Evolutionary conservation across 2,113 vertebrate species (phyloP).

Genomic region (Megaceryle maxima): DNA sequence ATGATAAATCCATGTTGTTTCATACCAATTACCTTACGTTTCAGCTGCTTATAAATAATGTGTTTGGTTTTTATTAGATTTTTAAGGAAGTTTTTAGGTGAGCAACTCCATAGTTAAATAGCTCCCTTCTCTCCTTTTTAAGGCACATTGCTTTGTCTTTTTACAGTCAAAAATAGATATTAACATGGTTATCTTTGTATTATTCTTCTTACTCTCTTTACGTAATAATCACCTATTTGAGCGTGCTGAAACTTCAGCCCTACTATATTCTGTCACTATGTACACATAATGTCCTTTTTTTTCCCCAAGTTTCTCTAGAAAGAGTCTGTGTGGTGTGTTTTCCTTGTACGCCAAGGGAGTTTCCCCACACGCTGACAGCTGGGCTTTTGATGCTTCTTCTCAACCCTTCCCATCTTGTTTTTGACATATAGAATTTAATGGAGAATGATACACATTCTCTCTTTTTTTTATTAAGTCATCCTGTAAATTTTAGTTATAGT

Average conservation of each 20-base stretch:
- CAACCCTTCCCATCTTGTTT: not conserved
- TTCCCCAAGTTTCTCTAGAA: not conserved
- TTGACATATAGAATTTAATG: not conserved
- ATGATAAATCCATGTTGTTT: not conserved
- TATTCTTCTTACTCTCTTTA: not conserved
- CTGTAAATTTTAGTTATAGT: not conserved
- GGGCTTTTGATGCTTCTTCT: not conserved
- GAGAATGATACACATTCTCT: not conserved
- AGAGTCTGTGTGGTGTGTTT: not conserved
- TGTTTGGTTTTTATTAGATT: not conserved
- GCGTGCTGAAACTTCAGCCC: not conserved
- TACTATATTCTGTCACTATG: not conserved
- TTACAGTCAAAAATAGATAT: not conserved
- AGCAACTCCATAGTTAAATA: not conserved
- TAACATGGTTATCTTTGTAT: accelerated
- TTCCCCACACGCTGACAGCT: not conserved
- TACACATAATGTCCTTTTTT: not conserved
- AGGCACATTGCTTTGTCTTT: not conserved
- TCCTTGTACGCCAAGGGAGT: not conserved
- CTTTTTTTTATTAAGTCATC: not conserved
- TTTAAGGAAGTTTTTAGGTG: not conserved
- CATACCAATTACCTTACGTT: not conserved
- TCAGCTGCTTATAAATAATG: not conserved
- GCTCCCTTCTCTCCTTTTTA: not conserved
- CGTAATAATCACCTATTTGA: not conserved